Evolutionary conservation across 1,140 invertebrate genomes (phyloP), one percentile per base, ranked within the genome.

Genomic region (Pseudomyrmex concolor): DNA sequence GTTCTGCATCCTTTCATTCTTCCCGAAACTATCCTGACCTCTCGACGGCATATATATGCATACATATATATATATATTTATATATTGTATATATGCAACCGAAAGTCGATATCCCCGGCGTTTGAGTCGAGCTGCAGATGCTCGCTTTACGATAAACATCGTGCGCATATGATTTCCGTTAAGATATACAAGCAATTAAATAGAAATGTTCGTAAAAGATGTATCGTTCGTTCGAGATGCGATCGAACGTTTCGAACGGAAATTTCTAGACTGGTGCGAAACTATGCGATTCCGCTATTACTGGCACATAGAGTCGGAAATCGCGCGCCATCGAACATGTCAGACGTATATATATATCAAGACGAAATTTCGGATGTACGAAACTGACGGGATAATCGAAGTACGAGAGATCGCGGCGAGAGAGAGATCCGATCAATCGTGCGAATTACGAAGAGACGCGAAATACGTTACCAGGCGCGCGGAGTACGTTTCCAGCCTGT

Each of bases 381-480:
- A 55, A 51, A 34, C 34, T 34, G 34, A 34, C 48, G 10, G 13
- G 54, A 50, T 80, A 70, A 70, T 78, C 66, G 43, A 71, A 67
- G 76, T 10, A 48, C 13, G 10, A 48, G 19, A 7, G 43, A 48
- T 80, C 76, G 66, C 54, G 54, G 19, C 34, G 34, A 34, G 4
- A 34, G 4, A 34, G 34, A 34, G 34, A 34, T 34, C 34, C 34
- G 74, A 70, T 59, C 76, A 80, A 80, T 80, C 45, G 76, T 57
- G 76, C 66, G 19, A 72, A 64, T 72, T 63, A 78, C 66, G 71
- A 76, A 48, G 45, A 78, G 83, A 86, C 70, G 17, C 67, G 84
- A 66, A 84, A 73, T 80, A 60, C 64, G n/a, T n/a, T n/a, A n/a
- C 43, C 34, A 7, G 55, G 60, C 62, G 60, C 62, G 34, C 34